Percentiles rank a stretch among this genome's conserved stretches.
These are phyloP conservation scores for Grallaria varia DNA, from an alignment of 2,113 vertebrate genomes.

Conservation along the genomic window DNA sequence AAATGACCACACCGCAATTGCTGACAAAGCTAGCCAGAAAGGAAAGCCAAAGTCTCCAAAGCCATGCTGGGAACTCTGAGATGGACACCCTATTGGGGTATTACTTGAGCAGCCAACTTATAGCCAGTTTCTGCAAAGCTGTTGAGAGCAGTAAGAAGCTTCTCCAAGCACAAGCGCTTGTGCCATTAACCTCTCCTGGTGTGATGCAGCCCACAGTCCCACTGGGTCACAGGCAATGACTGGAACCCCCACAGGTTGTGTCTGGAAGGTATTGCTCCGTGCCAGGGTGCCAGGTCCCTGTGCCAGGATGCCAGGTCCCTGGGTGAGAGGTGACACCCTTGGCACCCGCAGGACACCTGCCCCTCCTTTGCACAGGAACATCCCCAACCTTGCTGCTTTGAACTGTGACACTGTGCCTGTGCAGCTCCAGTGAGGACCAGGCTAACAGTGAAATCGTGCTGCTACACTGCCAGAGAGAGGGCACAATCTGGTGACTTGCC, in stretches of 20 bases:
- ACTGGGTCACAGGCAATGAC: background rate
- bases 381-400: background rate
- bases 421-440: background rate
- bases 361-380: background rate
- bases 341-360: background rate
- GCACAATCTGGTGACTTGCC: background rate
- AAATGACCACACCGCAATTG: background rate
- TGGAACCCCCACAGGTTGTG: background rate
- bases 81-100: background rate
- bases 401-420: background rate
- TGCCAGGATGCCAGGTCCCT: background rate
- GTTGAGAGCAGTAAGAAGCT: background rate
- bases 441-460: rapidly evolving
- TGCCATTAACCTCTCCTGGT: background rate
- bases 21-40: background rate
- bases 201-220: rapidly evolving
- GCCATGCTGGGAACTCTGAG: background rate
- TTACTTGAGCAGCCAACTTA: background rate
- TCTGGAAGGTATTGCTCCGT: background rate
- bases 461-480: rapidly evolving
- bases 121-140: background rate
- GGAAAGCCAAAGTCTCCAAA: background rate
- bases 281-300: background rate
- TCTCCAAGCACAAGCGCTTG: background rate
- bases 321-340: background rate